These are phyloP conservation scores for Megaptera novaeangliae DNA, from an alignment of 2,113 vertebrate genomes.

Conservation along the genomic window DNA sequence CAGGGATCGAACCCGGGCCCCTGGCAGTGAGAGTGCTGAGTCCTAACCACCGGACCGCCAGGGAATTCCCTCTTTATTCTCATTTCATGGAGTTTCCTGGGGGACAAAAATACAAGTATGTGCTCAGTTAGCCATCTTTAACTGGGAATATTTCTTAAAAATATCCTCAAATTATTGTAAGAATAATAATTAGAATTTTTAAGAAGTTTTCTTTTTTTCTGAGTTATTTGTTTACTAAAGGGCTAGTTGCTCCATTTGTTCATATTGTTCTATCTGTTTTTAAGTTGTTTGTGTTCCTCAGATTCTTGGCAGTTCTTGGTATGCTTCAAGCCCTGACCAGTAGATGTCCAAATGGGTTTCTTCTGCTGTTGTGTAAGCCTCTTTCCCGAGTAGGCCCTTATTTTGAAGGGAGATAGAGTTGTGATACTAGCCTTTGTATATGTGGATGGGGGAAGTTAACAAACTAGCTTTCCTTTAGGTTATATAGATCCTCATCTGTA, in stretches of 20 bases:
- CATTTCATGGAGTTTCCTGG: not conserved
- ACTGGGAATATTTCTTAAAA: not conserved
- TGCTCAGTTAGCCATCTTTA: not conserved
- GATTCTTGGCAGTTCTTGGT: not conserved
- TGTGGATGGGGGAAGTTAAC: not conserved
- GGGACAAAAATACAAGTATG: not conserved
- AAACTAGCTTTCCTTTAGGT: not conserved
- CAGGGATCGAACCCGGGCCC: not conserved
- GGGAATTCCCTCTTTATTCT: not conserved
- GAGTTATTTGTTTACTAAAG: not conserved
- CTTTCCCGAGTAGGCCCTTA: not conserved
- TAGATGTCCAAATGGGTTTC: not conserved
- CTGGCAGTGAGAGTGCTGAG: not conserved
- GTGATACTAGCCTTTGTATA: not conserved
- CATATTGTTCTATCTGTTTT: slow-evolving; percentile 19
- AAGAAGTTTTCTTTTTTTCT: not conserved
- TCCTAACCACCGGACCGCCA: not conserved
- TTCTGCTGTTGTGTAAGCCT: not conserved
- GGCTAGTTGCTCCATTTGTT: not conserved
- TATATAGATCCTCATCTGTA: not conserved
- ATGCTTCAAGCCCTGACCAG: not conserved
- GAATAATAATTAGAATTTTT: slow-evolving; percentile 1
- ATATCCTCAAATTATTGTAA: not conserved
- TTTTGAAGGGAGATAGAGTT: not conserved
- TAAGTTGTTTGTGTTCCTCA: slow-evolving; percentile 11